A percentile compares a stretch with the other conserved stretches of the same genome.
These are phyloP conservation scores for Diarsia rubi DNA, from an alignment of 2,888 invertebrate genomes.

Conservation along the genomic window DNA sequence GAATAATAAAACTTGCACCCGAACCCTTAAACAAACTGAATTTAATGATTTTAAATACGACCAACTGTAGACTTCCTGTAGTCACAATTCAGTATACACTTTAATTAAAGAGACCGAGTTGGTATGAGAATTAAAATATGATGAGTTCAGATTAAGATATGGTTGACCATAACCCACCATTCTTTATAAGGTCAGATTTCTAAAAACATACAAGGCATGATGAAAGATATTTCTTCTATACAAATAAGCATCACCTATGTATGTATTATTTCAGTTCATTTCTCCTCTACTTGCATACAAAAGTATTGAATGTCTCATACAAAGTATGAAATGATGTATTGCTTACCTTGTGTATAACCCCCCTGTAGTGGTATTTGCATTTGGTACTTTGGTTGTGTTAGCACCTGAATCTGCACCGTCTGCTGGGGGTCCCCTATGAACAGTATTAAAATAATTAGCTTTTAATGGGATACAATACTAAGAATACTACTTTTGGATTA, in stretches of 20 bases:
- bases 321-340: neutral
- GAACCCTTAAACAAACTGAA: neutral
- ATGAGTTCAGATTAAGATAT: neutral
- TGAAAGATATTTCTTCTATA: neutral
- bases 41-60: neutral
- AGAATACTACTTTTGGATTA: neutral
- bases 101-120: neutral
- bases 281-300: neutral
- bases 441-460: constrained; percentile 1
- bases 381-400: constrained; percentile 94
- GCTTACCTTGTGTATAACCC: constrained; percentile 91
- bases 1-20: neutral
- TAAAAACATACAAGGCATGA: neutral
- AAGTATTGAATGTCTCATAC: neutral
- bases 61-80: neutral
- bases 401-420: constrained; percentile 95
- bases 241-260: neutral
- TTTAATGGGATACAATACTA: neutral
- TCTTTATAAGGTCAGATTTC: neutral
- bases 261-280: neutral
- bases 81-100: neutral
- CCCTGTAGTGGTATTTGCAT: constrained; percentile 95
- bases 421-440: constrained; percentile 93
- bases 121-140: neutral
- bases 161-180: neutral